Conservation (phyloP, 2,888 invertebrate species). For the Julus scandinavius region DNA sequence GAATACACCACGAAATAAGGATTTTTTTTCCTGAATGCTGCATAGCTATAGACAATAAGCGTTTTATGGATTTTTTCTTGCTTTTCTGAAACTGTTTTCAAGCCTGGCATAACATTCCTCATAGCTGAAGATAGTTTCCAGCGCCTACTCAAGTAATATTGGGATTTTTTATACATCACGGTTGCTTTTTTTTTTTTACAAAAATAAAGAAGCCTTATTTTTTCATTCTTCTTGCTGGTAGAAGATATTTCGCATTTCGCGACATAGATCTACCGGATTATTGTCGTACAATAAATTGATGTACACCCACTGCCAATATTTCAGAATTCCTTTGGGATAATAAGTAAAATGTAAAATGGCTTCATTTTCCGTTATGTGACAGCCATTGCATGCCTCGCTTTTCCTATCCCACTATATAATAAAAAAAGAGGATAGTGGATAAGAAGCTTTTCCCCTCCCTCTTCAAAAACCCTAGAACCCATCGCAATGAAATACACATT, state of each 20-base stretch:
- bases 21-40: not conserved
- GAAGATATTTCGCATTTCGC: not conserved
- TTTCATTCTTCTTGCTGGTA: not conserved
- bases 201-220: not conserved
- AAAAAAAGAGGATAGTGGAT: not conserved
- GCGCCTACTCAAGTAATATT: not conserved
- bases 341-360: conserved; percentile 34
- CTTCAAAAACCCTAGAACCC: not conserved
- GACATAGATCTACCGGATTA: conserved; percentile 12
- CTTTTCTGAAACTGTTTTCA: conserved; percentile 42
- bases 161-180: not conserved
- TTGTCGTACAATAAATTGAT: conserved; percentile 22
- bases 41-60: not conserved
- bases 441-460: not conserved
- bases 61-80: conserved; percentile 20
- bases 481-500: conserved; percentile 24
- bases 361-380: conserved; percentile 42
- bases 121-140: conserved; percentile 20
- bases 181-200: not conserved
- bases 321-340: conserved; percentile 29
- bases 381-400: not conserved
- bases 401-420: not conserved
- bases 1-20: not conserved
- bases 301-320: conserved; percentile 29
- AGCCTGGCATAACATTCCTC: conserved; percentile 26